Evolutionary conservation across 2,113 vertebrate species (phyloP).

Genomic region (Kryptolebias marmoratus): DNA sequence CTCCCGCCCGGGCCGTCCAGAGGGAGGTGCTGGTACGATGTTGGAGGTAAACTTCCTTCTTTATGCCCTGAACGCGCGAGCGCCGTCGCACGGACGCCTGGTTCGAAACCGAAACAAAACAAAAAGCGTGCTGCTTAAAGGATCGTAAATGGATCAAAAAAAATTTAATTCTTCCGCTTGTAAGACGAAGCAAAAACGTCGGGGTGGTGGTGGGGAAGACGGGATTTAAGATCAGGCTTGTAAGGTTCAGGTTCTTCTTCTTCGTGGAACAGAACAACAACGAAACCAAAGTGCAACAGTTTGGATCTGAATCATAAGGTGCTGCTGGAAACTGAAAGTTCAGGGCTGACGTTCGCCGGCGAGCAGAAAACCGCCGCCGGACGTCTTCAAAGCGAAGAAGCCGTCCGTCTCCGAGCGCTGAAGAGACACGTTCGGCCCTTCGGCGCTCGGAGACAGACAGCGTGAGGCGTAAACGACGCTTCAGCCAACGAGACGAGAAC

Average conservation of each 20-base stretch:
- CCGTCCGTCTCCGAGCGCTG: too few relatives aligned
- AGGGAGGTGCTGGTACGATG: slow-evolving; percentile 72
- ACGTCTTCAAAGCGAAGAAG: slow-evolving; percentile 15
- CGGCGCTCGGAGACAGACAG: slow-evolving; percentile 3
- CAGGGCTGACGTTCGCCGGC: too few relatives aligned
- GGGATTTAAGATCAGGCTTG: slow-evolving; percentile 39
- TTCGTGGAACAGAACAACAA: slow-evolving; percentile 65
- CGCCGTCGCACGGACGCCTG: slow-evolving; percentile 21
- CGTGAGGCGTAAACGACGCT: slow-evolving; percentile 27
- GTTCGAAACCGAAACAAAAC: neutral
- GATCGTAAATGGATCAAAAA: slow-evolving; percentile 13
- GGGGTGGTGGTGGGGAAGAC: slow-evolving; percentile 10
- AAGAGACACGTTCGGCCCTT: too few relatives aligned
- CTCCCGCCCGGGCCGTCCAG: slow-evolving; percentile 40
- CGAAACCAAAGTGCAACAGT: slow-evolving; percentile 80
- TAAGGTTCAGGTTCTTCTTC: slow-evolving; percentile 50
- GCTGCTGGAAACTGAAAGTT: slow-evolving; percentile 75
- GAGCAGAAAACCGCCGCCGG: too few relatives aligned
- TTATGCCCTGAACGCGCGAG: slow-evolving; percentile 46
- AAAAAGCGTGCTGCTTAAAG: slow-evolving; percentile 16
- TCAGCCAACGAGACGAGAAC: slow-evolving; percentile 14
- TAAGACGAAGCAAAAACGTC: neutral
- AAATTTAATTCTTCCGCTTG: slow-evolving; percentile 30
- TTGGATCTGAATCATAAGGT: slow-evolving; percentile 77
- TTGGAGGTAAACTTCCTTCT: slow-evolving; percentile 74